Percentiles rank a stretch among this genome's conserved stretches.
Conservation (phyloP, 2,797 vertebrate species). For the Synaphobranchus kaupii region DNA sequence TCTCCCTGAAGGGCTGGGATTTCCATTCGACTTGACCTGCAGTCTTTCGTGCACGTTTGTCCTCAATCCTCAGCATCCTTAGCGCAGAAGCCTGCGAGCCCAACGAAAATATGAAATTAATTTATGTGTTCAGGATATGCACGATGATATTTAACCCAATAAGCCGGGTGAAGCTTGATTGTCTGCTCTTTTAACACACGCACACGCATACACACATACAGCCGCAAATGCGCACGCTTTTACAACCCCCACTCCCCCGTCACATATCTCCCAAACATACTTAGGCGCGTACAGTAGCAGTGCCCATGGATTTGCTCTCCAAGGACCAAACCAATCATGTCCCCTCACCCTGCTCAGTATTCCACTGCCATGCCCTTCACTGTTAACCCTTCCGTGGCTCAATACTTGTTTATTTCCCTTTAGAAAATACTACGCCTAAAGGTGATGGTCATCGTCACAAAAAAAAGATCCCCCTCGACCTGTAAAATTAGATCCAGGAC, state of each 20-base stretch:
- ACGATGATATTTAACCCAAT: neutral
- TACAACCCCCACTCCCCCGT: slow-evolving; percentile 1
- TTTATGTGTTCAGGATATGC: neutral
- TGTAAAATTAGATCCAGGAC: neutral
- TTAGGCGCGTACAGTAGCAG: slow-evolving; percentile 27
- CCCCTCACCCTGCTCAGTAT: slow-evolving; percentile 28
- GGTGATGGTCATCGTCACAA: neutral
- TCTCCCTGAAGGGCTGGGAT: slow-evolving; percentile 13
- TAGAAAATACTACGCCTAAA: neutral
- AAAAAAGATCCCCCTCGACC: neutral
- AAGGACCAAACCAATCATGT: slow-evolving; percentile 28
- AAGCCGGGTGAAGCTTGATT: slow-evolving; percentile 9
- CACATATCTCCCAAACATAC: slow-evolving; percentile 24
- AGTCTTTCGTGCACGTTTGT: slow-evolving; percentile 20
- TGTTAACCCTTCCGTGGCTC: slow-evolving; percentile 33
- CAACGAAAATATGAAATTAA: slow-evolving; percentile 2
- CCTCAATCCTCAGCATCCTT: slow-evolving; percentile 34
- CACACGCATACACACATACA: slow-evolving; percentile 20
- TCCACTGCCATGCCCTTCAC: slow-evolving; percentile 31
- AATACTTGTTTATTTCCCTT: neutral
- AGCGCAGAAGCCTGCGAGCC: neutral
- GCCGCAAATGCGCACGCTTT: slow-evolving; percentile 27
- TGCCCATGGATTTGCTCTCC: neutral
- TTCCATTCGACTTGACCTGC: slow-evolving; percentile 10
- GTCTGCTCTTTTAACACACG: neutral